Evolutionary conservation across 1,140 invertebrate species (phyloP).

Genomic region (Drosophila ercepeae): DNA sequence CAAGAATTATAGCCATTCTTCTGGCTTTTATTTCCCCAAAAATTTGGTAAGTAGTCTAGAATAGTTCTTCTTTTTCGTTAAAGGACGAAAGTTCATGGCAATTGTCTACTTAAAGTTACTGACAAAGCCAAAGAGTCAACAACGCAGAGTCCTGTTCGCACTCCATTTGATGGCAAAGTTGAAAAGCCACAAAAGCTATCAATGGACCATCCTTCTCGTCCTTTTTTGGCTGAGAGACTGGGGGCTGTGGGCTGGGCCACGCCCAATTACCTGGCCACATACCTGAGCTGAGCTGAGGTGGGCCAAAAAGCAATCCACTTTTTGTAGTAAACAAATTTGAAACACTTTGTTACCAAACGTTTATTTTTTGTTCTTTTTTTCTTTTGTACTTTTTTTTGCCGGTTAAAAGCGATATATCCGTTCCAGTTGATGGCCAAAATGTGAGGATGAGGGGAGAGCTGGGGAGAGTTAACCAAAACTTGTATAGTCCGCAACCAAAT

Average conservation of each 20-base stretch:
- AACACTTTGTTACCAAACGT: conserved; percentile 71
- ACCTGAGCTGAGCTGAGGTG: conserved; percentile 33
- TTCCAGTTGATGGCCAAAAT: conserved; percentile 3
- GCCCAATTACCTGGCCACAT: conserved; percentile 61
- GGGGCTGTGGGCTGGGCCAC: conserved; percentile 32
- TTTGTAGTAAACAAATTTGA: conserved; percentile 78
- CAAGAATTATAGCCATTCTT: no score
- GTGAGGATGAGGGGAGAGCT: not conserved
- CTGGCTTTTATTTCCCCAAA: no score
- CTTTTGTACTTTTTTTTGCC: not conserved
- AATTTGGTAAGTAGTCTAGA: not conserved
- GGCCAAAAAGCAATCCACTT: conserved; percentile 69
- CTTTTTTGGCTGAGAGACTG: not conserved
- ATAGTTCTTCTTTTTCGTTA: not conserved
- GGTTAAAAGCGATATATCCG: conserved; percentile 44
- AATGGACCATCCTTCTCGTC: conserved; percentile 37
- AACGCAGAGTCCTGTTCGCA: conserved; percentile 49
- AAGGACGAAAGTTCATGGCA: conserved; percentile 17
- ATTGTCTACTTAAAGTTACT: conserved; percentile 15
- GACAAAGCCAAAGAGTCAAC: conserved; percentile 20
- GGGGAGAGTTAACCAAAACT: conserved; percentile 25
- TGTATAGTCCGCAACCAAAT: conserved; percentile 11
- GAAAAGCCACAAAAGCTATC: conserved; percentile 56
- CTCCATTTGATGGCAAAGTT: conserved; percentile 55
- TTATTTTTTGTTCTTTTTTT: not conserved